A percentile compares a stretch with the other conserved stretches of the same genome.
These are phyloP conservation scores for Pyrocoelia pectoralis DNA, from an alignment of 2,888 invertebrate species.

Conservation along the genomic window DNA sequence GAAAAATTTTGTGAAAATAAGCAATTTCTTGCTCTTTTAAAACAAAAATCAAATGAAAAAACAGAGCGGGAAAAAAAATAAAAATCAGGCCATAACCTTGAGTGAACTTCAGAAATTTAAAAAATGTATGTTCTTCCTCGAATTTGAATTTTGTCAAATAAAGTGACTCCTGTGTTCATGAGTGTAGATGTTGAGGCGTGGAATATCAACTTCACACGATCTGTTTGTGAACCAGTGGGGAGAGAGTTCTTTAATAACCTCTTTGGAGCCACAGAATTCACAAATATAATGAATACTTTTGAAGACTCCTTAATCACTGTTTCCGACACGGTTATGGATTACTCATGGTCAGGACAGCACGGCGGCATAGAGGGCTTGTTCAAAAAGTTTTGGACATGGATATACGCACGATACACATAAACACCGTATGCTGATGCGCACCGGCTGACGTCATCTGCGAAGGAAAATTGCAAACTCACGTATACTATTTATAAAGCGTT, in stretches of 20 bases:
- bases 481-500: not conserved
- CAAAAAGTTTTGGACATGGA: constrained; percentile 9
- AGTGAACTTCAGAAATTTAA: constrained; percentile 8
- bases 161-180: not conserved
- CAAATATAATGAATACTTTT: not conserved
- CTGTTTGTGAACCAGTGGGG: constrained; percentile 9
- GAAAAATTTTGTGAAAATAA: constrained; percentile 9
- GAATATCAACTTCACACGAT: not conserved
- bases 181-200: not conserved
- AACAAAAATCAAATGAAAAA: not conserved
- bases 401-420: not conserved
- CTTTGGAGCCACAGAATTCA: too few relatives aligned
- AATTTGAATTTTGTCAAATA: too few relatives aligned
- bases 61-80: not conserved
- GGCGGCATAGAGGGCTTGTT: constrained; percentile 5
- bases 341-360: not conserved
- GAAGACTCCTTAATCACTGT: not conserved
- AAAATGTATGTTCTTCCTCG: not conserved
- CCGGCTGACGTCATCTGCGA: too few relatives aligned
- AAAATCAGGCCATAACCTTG: constrained; percentile 2
- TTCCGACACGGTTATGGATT: not conserved
- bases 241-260: not conserved
- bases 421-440: too few relatives aligned
- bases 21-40: not conserved
- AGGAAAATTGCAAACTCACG: too few relatives aligned